These are phyloP conservation scores for Ethmia dodecea DNA, from an alignment of 2,888 invertebrate genomes.

Conservation along the genomic window DNA sequence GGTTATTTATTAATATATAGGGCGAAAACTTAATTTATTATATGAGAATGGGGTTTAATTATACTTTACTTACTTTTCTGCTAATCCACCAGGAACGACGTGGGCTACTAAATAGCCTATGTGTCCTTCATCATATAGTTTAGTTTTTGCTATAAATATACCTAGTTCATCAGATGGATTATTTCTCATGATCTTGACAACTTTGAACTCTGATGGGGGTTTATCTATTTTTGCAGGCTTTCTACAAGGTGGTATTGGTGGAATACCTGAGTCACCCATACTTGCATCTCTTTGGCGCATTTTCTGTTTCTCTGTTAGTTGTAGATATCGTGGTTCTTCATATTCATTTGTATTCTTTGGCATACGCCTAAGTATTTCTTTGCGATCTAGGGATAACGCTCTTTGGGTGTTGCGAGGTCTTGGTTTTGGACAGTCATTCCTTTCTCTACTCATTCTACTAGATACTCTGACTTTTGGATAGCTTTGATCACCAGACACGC, in stretches of 20 bases:
- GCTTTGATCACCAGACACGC: conserved; percentile 70
- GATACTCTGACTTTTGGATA: conserved; percentile 54
- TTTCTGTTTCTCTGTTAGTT: conserved; percentile 69
- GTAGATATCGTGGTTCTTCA: conserved; percentile 62
- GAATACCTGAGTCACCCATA: conserved; percentile 58
- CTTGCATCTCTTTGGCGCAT: conserved; percentile 65
- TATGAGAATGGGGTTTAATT: not conserved
- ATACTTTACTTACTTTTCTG: conserved; percentile 76
- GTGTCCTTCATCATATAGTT: conserved; percentile 77
- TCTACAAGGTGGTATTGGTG: conserved; percentile 69
- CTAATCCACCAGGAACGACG: conserved; percentile 83
- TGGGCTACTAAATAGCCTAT: conserved; percentile 84
- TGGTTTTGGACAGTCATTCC: conserved; percentile 47
- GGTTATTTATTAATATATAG: too few species aligned
- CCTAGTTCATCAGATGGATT: conserved; percentile 81
- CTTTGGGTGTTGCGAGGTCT: conserved; percentile 64
- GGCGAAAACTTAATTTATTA: too few species aligned
- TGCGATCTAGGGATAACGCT: conserved; percentile 74
- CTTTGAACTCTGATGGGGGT: conserved; percentile 54
- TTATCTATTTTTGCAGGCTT: conserved; percentile 53
- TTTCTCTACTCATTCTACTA: conserved; percentile 59
- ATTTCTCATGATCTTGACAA: conserved; percentile 76
- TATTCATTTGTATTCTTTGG: conserved; percentile 55
- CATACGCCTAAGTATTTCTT: conserved; percentile 71
- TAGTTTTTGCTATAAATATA: conserved; percentile 83